These are phyloP conservation scores for Crocallis elinguaria DNA, from an alignment of 2,888 invertebrate species.

Conservation along the genomic window DNA sequence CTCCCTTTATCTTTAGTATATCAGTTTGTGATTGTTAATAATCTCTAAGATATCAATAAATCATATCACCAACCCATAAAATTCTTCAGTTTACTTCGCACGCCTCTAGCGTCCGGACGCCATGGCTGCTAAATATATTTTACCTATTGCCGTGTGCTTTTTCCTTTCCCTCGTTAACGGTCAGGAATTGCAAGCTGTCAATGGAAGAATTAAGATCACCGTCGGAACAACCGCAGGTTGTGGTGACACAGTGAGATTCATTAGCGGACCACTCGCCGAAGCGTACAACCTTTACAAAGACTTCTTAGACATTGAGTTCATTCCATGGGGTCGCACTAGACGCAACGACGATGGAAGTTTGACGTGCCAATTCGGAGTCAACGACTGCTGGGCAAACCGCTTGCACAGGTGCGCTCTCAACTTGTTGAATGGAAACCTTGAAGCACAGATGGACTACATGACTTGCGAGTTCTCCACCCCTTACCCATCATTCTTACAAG, in stretches of 20 bases:
- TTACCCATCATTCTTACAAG: conserved; percentile 47
- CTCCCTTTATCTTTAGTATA: conserved; percentile 17
- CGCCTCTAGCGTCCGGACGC: conserved; percentile 30
- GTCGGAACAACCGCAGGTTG: conserved; percentile 69
- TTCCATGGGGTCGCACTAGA: conserved; percentile 73
- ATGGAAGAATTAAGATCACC: conserved; percentile 67
- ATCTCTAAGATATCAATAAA: conserved; percentile 26
- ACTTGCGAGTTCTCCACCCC: conserved; percentile 65
- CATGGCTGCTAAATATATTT: conserved; percentile 43
- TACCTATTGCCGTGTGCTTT: conserved; percentile 30
- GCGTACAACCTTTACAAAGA: conserved; percentile 60
- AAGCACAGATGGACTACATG: conserved; percentile 67
- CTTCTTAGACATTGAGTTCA: conserved; percentile 66
- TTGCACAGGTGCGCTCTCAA: conserved; percentile 69
- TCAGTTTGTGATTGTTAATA: conserved; percentile 13
- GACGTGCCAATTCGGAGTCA: conserved; percentile 58
- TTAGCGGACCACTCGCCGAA: conserved; percentile 54
- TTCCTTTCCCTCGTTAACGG: conserved; percentile 35
- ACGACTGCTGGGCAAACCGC: conserved; percentile 75
- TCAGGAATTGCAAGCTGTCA: conserved; percentile 48
- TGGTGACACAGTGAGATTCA: conserved; percentile 61
- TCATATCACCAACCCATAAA: conserved; percentile 9
- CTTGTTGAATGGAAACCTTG: conserved; percentile 56
- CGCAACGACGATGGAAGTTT: conserved; percentile 50
- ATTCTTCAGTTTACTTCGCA: conserved; percentile 34